These are phyloP conservation scores for Amazona guildingii DNA, from an alignment of 2,113 vertebrate genomes.

Conservation along the genomic window DNA sequence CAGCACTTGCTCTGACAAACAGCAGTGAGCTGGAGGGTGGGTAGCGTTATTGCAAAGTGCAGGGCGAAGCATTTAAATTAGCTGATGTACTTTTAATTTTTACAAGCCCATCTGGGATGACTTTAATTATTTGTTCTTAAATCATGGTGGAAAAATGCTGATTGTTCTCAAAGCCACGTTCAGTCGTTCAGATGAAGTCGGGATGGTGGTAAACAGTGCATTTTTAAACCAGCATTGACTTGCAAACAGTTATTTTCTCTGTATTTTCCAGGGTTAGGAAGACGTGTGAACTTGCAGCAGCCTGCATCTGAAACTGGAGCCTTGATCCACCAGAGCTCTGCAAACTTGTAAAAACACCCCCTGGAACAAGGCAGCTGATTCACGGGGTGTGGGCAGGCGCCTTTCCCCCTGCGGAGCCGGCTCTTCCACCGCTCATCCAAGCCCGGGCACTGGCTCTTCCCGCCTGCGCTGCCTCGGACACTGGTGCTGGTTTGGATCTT, in stretches of 20 bases:
- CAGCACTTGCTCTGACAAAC: not conserved
- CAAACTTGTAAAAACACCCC: slow-evolving; percentile 11
- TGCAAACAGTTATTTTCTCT: not conserved
- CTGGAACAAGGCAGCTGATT: not conserved
- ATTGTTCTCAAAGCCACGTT: slow-evolving; percentile 49
- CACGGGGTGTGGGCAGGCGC: rapidly evolving
- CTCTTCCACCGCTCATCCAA: not conserved
- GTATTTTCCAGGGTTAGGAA: not conserved
- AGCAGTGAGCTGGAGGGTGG: not conserved
- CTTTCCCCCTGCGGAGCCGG: not conserved
- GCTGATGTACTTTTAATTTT: slow-evolving; percentile 57
- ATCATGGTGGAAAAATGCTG: slow-evolving; percentile 56
- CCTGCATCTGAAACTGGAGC: not conserved
- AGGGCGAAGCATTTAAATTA: slow-evolving; percentile 17
- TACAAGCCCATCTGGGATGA: slow-evolving; percentile 54
- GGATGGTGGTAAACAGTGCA: not conserved
- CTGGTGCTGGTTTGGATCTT: rapidly evolving
- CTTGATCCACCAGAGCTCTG: slow-evolving; percentile 3
- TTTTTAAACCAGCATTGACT: slow-evolving; percentile 36
- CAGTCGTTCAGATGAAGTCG: not conserved
- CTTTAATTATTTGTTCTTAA: slow-evolving; percentile 68
- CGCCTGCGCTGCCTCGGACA: not conserved
- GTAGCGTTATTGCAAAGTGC: not conserved
- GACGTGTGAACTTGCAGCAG: not conserved
- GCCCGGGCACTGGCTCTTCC: rapidly evolving